phyloP scores from a whole-genome alignment of 2,797 vertebrate genomes.

The Rachycentron canadum region DNA sequence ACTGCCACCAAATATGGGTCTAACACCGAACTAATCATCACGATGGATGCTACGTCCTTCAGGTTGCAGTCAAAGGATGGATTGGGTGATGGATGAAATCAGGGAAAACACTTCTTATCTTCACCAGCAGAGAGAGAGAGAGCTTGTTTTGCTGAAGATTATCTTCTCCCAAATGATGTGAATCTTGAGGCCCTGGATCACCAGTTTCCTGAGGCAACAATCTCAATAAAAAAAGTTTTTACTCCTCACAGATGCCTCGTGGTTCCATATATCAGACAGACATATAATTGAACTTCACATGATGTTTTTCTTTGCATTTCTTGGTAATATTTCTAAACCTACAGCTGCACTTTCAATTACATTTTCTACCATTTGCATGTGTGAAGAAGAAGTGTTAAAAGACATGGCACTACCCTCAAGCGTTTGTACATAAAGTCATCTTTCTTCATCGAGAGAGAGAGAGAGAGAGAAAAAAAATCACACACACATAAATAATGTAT shows the following conservation, averaged over 20 bases:
- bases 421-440: constrained; percentile 55
- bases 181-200: constrained; percentile 21
- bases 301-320: constrained; percentile 6
- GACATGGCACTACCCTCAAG: constrained; percentile 37
- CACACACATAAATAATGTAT: constrained; percentile 75
- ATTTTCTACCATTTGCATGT: constrained; percentile 30
- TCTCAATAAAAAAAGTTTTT: constrained; percentile 22
- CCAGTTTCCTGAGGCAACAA: constrained; percentile 11
- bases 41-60: constrained; percentile 36
- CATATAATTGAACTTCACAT: neutral
- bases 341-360: constrained; percentile 18
- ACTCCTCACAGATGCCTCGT: neutral
- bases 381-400: constrained; percentile 48
- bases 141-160: constrained; percentile 38
- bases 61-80: constrained; percentile 33
- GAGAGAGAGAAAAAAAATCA: constrained; percentile 39
- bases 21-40: constrained; percentile 40
- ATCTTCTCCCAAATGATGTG: constrained; percentile 26
- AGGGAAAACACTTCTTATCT: constrained; percentile 23
- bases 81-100: constrained; percentile 58
- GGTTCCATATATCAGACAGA: constrained; percentile 9
- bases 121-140: constrained; percentile 26
- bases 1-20: constrained; percentile 4
- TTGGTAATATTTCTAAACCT: constrained; percentile 13
- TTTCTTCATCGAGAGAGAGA: constrained; percentile 49